Conservation (phyloP, 2,113 vertebrate species). For the Anolis carolinensis region DNA sequence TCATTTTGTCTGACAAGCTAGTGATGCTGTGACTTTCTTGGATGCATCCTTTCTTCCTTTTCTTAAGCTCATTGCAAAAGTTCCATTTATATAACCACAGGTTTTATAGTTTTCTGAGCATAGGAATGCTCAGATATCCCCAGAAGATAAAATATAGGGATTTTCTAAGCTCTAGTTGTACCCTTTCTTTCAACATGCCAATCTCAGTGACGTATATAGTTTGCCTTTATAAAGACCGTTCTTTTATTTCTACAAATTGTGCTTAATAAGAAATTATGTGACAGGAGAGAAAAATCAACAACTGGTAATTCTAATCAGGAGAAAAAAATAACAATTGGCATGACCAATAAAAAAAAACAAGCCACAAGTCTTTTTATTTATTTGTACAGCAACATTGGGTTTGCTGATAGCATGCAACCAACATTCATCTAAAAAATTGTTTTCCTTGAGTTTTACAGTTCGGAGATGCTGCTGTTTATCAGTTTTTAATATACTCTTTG, state of each 20-base stretch:
- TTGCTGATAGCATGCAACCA: slow-evolving; percentile 49
- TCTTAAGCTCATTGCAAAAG: not conserved
- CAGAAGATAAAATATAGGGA: accelerated
- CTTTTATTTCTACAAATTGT: slow-evolving; percentile 23
- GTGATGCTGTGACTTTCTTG: not conserved
- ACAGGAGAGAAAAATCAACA: slow-evolving; percentile 6
- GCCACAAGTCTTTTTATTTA: not conserved
- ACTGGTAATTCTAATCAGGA: not conserved
- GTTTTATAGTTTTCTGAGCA: not conserved
- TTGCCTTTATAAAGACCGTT: not conserved
- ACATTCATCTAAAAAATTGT: slow-evolving; percentile 5
- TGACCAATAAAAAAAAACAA: not conserved
- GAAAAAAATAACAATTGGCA: not conserved
- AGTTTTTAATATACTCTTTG: slow-evolving; percentile 60
- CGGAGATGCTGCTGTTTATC: slow-evolving; percentile 54
- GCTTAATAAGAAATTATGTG: slow-evolving; percentile 15
- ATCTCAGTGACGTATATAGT: not conserved
- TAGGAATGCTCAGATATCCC: accelerated
- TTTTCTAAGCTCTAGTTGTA: not conserved
- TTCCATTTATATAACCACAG: not conserved
- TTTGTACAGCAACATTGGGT: not conserved
- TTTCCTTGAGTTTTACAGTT: slow-evolving; percentile 48
- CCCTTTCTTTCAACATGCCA: not conserved
- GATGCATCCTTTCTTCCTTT: too few relatives aligned
- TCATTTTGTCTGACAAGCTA: not conserved